These are phyloP conservation scores for Silurus asotus DNA, from an alignment of 2,113 vertebrate species.

Conservation along the genomic window DNA sequence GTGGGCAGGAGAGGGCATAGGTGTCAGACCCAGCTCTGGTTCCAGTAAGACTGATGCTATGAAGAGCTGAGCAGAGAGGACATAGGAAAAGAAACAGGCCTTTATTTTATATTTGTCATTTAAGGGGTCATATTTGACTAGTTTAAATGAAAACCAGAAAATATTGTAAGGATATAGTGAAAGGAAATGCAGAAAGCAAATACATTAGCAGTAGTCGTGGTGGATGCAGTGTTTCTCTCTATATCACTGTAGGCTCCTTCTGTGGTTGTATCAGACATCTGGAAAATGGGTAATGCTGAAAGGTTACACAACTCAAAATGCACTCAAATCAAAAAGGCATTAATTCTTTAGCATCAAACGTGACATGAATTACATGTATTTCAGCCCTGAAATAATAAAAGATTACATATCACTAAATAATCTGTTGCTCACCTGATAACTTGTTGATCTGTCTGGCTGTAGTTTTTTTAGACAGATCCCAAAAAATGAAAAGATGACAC, in stretches of 20 bases:
- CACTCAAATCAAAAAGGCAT: neutral
- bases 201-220: conserved; percentile 88
- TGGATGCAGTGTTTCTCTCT: conserved; percentile 84
- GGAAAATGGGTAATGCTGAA: conserved; percentile 46
- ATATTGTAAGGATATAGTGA: neutral
- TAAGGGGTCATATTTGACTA: conserved; percentile 19
- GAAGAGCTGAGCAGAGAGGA: conserved; percentile 79
- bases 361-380: neutral
- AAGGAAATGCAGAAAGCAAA: conserved; percentile 2
- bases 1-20: conserved; percentile 88
- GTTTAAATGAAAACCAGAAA: neutral
- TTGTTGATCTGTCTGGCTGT: conserved; percentile 74
- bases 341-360: neutral
- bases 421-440: conserved; percentile 78
- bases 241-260: conserved; percentile 78
- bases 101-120: neutral
- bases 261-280: conserved; percentile 86
- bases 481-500: conserved; percentile 76
- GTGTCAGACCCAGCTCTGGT: conserved; percentile 87
- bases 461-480: conserved; percentile 84
- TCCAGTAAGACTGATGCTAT: conserved; percentile 92
- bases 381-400: neutral
- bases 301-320: neutral
- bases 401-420: neutral
- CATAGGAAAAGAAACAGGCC: conserved; percentile 33